phyloP scores from a whole-genome alignment of 2,797 vertebrate species.

The Bradypus variegatus region DNA sequence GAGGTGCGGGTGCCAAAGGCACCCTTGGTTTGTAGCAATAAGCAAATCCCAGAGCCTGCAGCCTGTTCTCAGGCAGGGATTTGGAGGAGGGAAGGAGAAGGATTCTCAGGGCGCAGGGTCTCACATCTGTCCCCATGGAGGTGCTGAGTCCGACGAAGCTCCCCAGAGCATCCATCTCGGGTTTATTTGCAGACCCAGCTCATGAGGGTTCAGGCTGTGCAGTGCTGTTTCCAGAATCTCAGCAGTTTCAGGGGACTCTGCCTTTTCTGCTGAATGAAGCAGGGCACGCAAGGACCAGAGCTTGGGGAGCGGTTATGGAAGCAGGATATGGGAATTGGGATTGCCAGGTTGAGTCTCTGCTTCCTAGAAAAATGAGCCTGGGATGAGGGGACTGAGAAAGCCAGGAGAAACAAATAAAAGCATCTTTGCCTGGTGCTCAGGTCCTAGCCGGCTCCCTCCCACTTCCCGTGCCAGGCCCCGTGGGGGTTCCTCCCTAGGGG shows the following conservation, averaged over 20 bases:
- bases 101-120: not conserved
- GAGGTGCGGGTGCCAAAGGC: not conserved
- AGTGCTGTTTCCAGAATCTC: not conserved
- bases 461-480: not conserved
- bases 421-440: not conserved
- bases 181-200: fast-evolving
- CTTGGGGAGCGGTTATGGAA: not conserved
- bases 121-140: fast-evolving
- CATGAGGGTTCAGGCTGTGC: not conserved
- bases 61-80: not conserved
- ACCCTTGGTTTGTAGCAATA: not conserved
- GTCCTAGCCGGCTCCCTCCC: fast-evolving
- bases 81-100: not conserved
- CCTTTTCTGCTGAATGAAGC: not conserved
- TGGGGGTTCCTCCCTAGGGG: not conserved
- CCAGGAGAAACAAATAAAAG: not conserved
- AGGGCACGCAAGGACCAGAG: not conserved
- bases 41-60: not conserved
- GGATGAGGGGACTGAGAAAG: not conserved
- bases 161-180: fast-evolving
- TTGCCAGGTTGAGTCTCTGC: not conserved
- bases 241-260: not conserved
- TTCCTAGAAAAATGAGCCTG: not conserved
- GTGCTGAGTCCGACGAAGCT: fast-evolving
- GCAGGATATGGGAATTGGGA: not conserved